Evolutionary conservation across 2,888 invertebrate genomes (phyloP).

Genomic region (Caenorhabditis uteleia): DNA sequence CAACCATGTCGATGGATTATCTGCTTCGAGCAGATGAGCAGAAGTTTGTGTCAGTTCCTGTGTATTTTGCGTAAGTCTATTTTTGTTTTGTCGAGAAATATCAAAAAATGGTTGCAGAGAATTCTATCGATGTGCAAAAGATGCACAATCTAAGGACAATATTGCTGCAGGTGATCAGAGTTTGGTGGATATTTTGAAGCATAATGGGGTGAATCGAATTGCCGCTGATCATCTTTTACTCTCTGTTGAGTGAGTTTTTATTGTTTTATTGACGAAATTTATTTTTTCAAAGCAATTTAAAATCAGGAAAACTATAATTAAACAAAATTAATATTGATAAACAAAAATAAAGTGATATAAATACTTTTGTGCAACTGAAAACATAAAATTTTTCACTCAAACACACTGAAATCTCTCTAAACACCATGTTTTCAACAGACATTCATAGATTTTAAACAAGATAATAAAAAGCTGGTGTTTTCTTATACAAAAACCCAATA

Average conservation of each 20-base stretch:
- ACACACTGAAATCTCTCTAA: no score
- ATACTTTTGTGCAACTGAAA: no score
- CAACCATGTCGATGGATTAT: constrained; percentile 59
- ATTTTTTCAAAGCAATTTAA: background rate
- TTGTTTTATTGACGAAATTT: background rate
- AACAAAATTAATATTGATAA: background rate
- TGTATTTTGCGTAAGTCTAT: constrained; percentile 33
- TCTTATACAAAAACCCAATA: no score
- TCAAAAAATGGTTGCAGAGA: background rate
- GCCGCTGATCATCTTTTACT: background rate
- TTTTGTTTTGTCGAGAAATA: background rate
- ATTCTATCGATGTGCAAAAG: background rate
- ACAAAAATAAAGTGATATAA: no score
- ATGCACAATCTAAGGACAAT: background rate
- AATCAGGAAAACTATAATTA: background rate
- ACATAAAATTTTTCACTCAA: no score
- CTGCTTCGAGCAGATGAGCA: constrained; percentile 45
- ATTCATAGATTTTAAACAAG: no score
- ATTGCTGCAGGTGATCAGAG: background rate
- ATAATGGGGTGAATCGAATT: background rate
- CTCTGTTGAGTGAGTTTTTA: constrained; percentile 13
- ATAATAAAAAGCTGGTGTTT: no score
- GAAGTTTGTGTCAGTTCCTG: constrained; percentile 45
- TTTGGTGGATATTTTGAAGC: background rate
- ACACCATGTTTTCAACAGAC: no score